Evolutionary conservation across 1,140 invertebrate genomes (phyloP).

Genomic region (Conopomorpha cramerella): DNA sequence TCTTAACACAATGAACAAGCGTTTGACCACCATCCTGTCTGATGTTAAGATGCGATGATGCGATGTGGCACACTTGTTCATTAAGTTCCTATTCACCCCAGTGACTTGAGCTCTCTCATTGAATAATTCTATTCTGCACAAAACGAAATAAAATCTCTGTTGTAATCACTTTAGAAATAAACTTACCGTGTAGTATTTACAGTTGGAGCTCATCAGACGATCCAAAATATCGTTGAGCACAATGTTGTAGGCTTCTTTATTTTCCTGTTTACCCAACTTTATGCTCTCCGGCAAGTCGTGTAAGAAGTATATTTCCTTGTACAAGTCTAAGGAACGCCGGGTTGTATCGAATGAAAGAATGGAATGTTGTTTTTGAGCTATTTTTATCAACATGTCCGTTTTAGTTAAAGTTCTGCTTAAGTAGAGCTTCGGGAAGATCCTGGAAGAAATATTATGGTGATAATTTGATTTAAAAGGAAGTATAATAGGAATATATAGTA

Average conservation of each 20-base stretch:
- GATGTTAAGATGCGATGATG: background rate
- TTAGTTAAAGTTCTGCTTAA: no score
- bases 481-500: no score
- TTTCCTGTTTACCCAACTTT: slow-evolving; percentile 11
- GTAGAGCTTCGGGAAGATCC: slow-evolving; percentile 30
- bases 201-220: slow-evolving; percentile 57
- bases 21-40: background rate
- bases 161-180: slow-evolving; percentile 1
- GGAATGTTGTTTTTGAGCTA: slow-evolving; percentile 20
- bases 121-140: background rate
- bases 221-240: slow-evolving; percentile 28
- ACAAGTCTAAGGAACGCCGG: slow-evolving; percentile 20
- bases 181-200: slow-evolving; percentile 69
- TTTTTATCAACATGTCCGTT: no score
- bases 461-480: no score
- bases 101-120: no score
- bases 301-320: slow-evolving; percentile 38
- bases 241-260: slow-evolving; percentile 19
- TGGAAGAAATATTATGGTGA: slow-evolving; percentile 7
- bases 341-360: slow-evolving; percentile 19
- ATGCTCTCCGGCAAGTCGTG: slow-evolving; percentile 37
- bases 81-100: background rate
- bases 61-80: background rate
- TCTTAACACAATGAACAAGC: background rate
- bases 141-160: background rate